phyloP scores from a whole-genome alignment of 2,888 invertebrate genomes.

The Hybos culiciformis region DNA sequence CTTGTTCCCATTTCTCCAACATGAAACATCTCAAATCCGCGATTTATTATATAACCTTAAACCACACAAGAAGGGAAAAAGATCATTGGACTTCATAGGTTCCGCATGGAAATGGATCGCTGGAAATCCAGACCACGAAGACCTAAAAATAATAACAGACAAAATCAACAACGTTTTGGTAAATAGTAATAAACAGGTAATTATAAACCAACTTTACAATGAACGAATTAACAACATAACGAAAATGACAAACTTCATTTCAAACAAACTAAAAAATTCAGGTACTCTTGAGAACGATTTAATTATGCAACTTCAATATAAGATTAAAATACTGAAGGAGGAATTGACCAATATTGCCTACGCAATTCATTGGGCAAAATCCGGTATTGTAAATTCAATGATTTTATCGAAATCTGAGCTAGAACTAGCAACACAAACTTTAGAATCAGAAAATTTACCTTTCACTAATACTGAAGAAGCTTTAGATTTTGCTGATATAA shows the following conservation, averaged over 20 bases:
- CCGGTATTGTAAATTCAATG: constrained; percentile 5
- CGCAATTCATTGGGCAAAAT: constrained; percentile 7
- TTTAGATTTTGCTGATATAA: constrained; percentile 7
- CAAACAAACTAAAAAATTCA: no score
- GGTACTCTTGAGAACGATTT: not conserved
- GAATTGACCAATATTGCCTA: constrained; percentile 2
- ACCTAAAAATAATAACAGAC: not conserved
- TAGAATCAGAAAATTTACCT: constrained; percentile 7
- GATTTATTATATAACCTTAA: not conserved
- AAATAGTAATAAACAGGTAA: not conserved
- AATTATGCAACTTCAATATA: not conserved
- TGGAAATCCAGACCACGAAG: not conserved
- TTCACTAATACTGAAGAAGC: constrained; percentile 7
- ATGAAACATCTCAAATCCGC: not conserved
- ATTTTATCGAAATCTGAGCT: constrained; percentile 8
- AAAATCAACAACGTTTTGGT: not conserved
- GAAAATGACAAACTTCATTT: no score
- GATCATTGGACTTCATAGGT: not conserved
- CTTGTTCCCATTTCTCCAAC: not conserved
- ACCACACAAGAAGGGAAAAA: not conserved
- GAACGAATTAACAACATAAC: not conserved
- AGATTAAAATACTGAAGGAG: not conserved
- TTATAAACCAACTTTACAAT: not conserved
- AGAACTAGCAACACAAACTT: constrained; percentile 2
- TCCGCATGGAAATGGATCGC: not conserved